Base-by-base conservation (phyloP, 2,888 invertebrate genomes). In the Heteromyza rotundicornis region DNA sequence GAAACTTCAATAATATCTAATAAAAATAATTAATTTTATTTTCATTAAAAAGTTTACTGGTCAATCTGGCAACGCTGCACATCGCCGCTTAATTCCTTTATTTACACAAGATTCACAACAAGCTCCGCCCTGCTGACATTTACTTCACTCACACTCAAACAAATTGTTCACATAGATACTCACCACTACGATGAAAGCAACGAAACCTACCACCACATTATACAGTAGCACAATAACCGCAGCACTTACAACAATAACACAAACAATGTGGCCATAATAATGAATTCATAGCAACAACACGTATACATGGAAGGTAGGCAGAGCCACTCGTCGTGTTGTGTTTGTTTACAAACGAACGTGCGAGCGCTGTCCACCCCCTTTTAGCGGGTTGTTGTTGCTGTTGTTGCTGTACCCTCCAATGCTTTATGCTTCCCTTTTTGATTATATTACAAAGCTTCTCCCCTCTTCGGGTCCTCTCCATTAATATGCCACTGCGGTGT, bases 111-210 rank as follows among this genome's bases (percentile, higher is more conserved):
- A 65, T 59, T 57, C 65, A 50, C 40, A 59, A 68, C 57, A 70
- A 60, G 72, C 77, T 77, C 77, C 80, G 76, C 80, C 80, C 61
- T n/a, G n/a, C n/a, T n/a, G n/a, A n/a, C n/a, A 47, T 24, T 27
- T 27, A 24, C 20, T 20, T 17, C 20, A 14, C 19, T 5, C 54
- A 54, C 17, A 32, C 49, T 20, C 44, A 58, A 7, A 32, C 62
- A 54, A n/a, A 3, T 54, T 56, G 27, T 20, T 65, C 71, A 73
- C 79, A 77, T 70, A 79, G 80, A 79, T 79, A 80, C 65, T 14
- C 76, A 77, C 70, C 40, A 68, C 63, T 40, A 68, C 80, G 44
- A 59, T 27, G 74, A 74, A 55, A 14, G 5, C n/a, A 20, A 58
- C 19, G 54, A 27, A 66, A 65, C 57, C n/a, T n/a, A 59, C 63